Evolutionary conservation across 2,113 vertebrate species (phyloP), one percentile per base, ranked within the genome.

Genomic region (Xyliphius kryptos): DNA sequence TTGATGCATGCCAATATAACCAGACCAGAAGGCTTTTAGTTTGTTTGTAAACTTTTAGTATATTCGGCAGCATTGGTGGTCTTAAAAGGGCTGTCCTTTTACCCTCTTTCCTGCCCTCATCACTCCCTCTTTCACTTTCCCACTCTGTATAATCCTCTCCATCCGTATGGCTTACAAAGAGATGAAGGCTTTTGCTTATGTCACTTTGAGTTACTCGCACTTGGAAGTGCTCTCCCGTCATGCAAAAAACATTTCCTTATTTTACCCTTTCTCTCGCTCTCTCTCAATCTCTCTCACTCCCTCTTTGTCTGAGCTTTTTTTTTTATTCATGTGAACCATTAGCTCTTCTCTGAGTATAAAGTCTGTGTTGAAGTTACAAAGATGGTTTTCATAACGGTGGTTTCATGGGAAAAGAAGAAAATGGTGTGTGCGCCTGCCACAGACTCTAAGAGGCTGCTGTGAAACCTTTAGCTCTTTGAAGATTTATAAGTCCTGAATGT

Each of bases 401-500:
- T n/a, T n/a, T n/a, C n/a, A 51, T 54, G 75, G 72, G 67, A 63
- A 73, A 64, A 78, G 75, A 74, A 75, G 55, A 74, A 79, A 61
- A 74, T 74, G 46, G 46, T 50, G 36, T 14, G 44, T n/a, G n/a
- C n/a, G n/a, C n/a, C 21, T n/a, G 10, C n/a, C 22, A 5, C 15
- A 13, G 22, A 60, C 40, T 11, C 46, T 9, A 7, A n/a, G 46
- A 51, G 12, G n/a, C 66, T 49, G 60, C 76, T 70, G 69, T 6
- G 70, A 77, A 74, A 73, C 71, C 72, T 66, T 40, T 73, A 85
- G 83, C 75, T 76, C 91, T 94, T 93, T 93, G 91, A 94, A 94
- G 90, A 89, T 89, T 89, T 87, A 80, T 80, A 83, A 86, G 88
- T 85, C 83, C 87, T 91, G 86, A 91, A 88, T 87, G 86, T 84